phyloP scores from a whole-genome alignment of 2,888 invertebrate species.

The Epinotia nisella region DNA sequence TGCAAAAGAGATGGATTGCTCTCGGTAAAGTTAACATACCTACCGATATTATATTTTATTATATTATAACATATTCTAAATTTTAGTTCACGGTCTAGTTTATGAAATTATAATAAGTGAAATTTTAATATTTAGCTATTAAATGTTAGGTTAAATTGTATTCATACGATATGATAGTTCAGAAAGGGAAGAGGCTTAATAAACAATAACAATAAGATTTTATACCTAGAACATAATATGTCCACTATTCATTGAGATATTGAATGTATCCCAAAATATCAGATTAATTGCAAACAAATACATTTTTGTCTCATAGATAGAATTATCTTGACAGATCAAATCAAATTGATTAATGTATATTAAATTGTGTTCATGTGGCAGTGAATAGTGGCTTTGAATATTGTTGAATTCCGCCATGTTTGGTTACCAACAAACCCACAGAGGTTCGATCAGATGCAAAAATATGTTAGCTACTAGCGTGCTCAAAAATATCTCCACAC shows the following conservation, averaged over 20 bases:
- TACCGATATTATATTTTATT: slow-evolving; percentile 8
- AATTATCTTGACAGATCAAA: background rate
- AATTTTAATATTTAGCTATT: slow-evolving; percentile 38
- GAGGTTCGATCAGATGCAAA: slow-evolving; percentile 1
- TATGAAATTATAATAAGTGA: slow-evolving; percentile 40
- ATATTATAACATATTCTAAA: slow-evolving; percentile 31
- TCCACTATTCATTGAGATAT: slow-evolving; percentile 32
- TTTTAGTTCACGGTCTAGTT: slow-evolving; percentile 34
- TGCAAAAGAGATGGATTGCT: background rate
- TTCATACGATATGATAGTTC: slow-evolving; percentile 33
- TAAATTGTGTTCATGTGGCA: slow-evolving; percentile 1
- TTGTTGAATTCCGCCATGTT: slow-evolving; percentile 36
- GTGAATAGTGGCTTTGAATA: slow-evolving; percentile 27
- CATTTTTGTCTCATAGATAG: background rate
- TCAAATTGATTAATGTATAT: background rate
- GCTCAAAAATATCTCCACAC: too few species aligned
- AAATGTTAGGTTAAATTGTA: slow-evolving; percentile 39
- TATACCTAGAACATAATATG: slow-evolving; percentile 24
- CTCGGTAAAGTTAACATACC: slow-evolving; percentile 11
- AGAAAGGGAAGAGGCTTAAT: slow-evolving; percentile 51
- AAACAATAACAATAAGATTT: slow-evolving; percentile 25
- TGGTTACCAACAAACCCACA: slow-evolving; percentile 39
- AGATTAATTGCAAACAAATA: background rate
- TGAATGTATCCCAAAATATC: background rate
- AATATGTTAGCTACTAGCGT: background rate